phyloP scores from a whole-genome alignment of 2,113 vertebrate species.

The Pygoscelis adeliae region DNA sequence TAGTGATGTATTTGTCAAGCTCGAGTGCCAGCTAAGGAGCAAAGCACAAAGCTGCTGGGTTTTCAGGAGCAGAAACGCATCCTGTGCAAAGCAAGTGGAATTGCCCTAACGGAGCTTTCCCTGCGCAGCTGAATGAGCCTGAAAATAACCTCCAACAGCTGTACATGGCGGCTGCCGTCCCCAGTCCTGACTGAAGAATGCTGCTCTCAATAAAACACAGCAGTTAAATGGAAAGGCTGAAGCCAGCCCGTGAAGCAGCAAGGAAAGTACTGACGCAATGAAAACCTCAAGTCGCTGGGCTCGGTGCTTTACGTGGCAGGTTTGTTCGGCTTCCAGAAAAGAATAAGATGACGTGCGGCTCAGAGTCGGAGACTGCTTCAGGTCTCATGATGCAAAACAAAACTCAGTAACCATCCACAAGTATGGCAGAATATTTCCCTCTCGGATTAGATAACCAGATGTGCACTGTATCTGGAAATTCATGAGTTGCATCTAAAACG shows the following conservation, averaged over 20 bases:
- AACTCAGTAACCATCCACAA: neutral
- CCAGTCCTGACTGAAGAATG: neutral
- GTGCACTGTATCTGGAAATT: neutral
- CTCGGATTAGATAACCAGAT: neutral
- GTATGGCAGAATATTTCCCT: neutral
- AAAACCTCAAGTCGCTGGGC: neutral
- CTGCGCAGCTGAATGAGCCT: neutral
- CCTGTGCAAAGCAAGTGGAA: neutral
- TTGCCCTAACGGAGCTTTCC: neutral
- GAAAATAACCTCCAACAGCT: accelerated
- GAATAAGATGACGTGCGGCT: neutral
- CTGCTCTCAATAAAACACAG: neutral
- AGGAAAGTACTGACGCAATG: accelerated
- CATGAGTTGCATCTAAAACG: neutral
- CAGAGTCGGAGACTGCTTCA: neutral
- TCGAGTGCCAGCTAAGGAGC: neutral
- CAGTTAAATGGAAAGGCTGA: neutral
- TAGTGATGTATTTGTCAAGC: neutral
- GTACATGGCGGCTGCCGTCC: neutral
- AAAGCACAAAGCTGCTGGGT: neutral
- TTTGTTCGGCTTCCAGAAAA: neutral
- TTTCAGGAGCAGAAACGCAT: neutral
- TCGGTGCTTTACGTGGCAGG: accelerated
- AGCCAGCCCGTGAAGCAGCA: neutral
- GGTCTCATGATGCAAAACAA: neutral